Evolutionary conservation across 2,888 invertebrate species (phyloP).

Genomic region (Dasysyrphus albostriatus): DNA sequence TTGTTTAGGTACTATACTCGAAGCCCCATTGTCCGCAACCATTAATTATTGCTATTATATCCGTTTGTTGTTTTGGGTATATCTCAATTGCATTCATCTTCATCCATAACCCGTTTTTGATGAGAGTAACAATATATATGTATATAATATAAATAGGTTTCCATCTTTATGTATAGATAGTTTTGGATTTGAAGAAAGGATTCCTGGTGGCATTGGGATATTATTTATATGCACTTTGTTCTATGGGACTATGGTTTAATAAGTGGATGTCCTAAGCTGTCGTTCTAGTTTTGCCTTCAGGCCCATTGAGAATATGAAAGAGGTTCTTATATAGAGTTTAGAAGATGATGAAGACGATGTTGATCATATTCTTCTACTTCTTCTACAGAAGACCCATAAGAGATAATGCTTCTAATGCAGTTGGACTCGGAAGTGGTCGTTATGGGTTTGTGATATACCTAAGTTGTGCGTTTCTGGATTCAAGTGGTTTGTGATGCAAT

Average conservation of each 20-base stretch:
- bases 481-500: conserved; percentile 57
- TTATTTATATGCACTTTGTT: neutral
- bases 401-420: conserved; percentile 50
- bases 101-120: conserved; percentile 47
- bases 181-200: conserved; percentile 38
- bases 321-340: conserved; percentile 41
- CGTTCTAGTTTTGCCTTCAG: conserved; percentile 30
- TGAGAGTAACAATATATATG: conserved; percentile 59
- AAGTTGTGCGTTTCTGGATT: conserved; percentile 1
- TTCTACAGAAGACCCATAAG: conserved; percentile 9
- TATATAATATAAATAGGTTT: conserved; percentile 19
- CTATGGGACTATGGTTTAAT: conserved; percentile 22
- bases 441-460: conserved; percentile 28
- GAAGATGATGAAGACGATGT: conserved; percentile 30
- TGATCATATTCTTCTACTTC: conserved; percentile 54
- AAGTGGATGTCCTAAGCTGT: conserved; percentile 58
- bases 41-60: conserved; percentile 75
- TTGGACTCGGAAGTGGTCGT: conserved; percentile 39
- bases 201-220: conserved; percentile 34
- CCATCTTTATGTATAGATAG: neutral
- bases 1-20: conserved; percentile 11
- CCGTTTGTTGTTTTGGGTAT: conserved; percentile 66
- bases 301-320: conserved; percentile 40
- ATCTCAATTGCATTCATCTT: conserved; percentile 65
- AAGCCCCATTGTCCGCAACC: conserved; percentile 68